Evolutionary conservation across 2,113 vertebrate genomes (phyloP), one percentile per base, ranked within the genome.

Genomic region (Chascanopsetta lugubris): DNA sequence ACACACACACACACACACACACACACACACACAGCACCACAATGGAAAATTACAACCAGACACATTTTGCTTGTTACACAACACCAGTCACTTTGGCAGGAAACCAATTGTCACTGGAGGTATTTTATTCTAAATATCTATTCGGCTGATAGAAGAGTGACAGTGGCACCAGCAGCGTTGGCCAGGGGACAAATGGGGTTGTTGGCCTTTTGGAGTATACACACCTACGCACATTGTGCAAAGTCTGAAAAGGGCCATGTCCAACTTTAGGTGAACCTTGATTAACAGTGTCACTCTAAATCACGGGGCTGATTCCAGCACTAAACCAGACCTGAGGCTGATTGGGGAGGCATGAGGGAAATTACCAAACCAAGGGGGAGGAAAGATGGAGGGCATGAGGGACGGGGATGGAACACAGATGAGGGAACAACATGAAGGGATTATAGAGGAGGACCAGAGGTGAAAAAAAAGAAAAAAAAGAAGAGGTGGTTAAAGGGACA

Each of bases 221-320:
- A 46, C 5, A 20, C n/a, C n/a, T 17, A 27, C 48, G 26, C 34
- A 60, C 61, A 30, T 11, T 87, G 83, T 85, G 72, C 61, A 75
- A 24, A 49, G 17, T 38, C 68, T 62, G 70, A 82, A 90, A 59
- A 30, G 17, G 79, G 48, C 72, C 38, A 42, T 58, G 75, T 85
- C 80, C 77, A 61, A 61, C 48, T 86, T 72, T 30, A 46, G 75
- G 77, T 82, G 62, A 82, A 55, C 29, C 62, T 73, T 88, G 90
- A 90, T 91, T 82, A 85, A 85, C 56, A 56, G 74, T 84, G 69
- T 87, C 27, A 84, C 80, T 79, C 68, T 26, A 61, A 61, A 83
- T 77, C 83, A 79, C 65, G 61, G 8, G 32, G 26, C 53, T 70
- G 70, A 66, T 65, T 69, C 77, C 74, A 70, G 73, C 49, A 15